Percentiles rank a stretch among this genome's conserved stretches.
These are phyloP conservation scores for Drosophila mulleri DNA, from an alignment of 2,888 invertebrate genomes.

Conservation along the genomic window DNA sequence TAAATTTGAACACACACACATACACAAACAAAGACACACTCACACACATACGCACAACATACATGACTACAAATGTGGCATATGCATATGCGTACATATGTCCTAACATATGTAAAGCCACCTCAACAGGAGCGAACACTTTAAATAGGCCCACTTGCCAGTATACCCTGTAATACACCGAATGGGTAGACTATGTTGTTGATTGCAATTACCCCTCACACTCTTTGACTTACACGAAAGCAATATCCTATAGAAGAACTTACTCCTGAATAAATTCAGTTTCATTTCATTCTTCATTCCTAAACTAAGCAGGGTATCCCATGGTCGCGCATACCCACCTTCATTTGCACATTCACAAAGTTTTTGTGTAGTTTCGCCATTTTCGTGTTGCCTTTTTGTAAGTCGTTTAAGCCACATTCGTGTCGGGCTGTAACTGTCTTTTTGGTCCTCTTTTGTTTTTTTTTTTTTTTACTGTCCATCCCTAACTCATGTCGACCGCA, in stretches of 20 bases:
- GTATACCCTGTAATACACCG: not conserved
- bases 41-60: not conserved
- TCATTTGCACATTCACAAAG: conserved; percentile 1
- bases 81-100: conserved; percentile 11
- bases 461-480: conserved; percentile 12
- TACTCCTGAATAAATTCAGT: not conserved
- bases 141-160: conserved; percentile 15
- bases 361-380: conserved; percentile 42
- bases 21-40: not conserved
- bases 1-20: conserved; percentile 11
- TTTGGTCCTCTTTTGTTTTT: conserved; percentile 24
- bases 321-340: not conserved
- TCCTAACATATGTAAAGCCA: conserved; percentile 44
- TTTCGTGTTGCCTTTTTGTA: conserved; percentile 32
- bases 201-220: not conserved
- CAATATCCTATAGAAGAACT: not conserved
- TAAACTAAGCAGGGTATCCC: not conserved
- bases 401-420: conserved; percentile 31
- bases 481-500: not conserved
- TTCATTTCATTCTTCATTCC: not conserved
- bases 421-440: conserved; percentile 21
- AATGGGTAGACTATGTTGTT: not conserved
- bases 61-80: not conserved
- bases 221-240: not conserved
- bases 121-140: conserved; percentile 17